A percentile compares a stretch with the other conserved stretches of the same genome.
These are phyloP conservation scores for Carpatolechia fugitivella DNA, from an alignment of 2,888 invertebrate species.

Conservation along the genomic window DNA sequence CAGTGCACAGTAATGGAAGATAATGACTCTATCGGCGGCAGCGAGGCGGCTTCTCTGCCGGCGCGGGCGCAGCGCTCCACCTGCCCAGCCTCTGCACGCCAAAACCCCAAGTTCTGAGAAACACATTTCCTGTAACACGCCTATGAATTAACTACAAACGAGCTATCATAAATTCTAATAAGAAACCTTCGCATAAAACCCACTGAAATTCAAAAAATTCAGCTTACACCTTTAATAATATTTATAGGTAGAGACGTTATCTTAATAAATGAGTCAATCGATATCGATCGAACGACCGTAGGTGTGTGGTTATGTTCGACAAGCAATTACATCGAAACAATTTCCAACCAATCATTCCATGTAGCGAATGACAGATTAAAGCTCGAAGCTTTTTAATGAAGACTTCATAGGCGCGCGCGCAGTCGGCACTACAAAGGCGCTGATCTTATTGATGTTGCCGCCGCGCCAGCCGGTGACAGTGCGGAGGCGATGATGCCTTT, in stretches of 20 bases:
- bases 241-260: no score
- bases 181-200: no score
- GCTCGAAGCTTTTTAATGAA: conserved; percentile 53
- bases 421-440: conserved; percentile 54
- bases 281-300: neutral
- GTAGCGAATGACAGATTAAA: conserved; percentile 50
- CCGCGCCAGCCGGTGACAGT: conserved; percentile 50
- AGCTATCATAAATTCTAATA: no score
- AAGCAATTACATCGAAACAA: conserved; percentile 46
- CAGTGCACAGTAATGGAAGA: conserved; percentile 64
- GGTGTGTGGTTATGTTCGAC: conserved; percentile 8
- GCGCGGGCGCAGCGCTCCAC: conserved; percentile 25
- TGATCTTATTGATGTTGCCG: conserved; percentile 53
- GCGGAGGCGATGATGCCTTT: conserved; percentile 70
- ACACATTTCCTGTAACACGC: neutral
- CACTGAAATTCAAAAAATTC: no score
- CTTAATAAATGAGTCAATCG: no score
- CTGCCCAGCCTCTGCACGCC: neutral
- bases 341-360: conserved; percentile 43
- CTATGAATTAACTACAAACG: neutral
- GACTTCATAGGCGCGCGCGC: conserved; percentile 59
- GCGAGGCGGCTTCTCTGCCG: conserved; percentile 43
- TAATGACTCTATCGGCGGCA: conserved; percentile 78
- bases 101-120: neutral
- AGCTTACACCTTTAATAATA: no score